Evolutionary conservation across 2,797 vertebrate species (phyloP), one percentile per base, ranked within the genome.

Genomic region (Avahi laniger): DNA sequence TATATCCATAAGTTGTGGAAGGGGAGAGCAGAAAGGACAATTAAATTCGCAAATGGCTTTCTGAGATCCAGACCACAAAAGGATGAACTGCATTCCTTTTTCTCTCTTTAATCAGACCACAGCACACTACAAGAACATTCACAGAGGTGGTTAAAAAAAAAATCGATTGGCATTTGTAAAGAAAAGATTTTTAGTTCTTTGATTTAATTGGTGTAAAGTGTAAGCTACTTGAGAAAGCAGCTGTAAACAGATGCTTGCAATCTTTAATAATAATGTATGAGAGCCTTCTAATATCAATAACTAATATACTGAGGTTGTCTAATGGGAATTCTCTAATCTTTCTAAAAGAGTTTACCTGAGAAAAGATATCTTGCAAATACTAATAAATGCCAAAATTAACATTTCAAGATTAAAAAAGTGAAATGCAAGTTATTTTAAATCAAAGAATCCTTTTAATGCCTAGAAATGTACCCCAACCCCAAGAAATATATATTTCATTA

Each of bases 1-100:
- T 86, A n/a, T 91, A 91, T 93, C 82, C 78, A 15, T 82, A 88
- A 18, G 5, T 28, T 92, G 28, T 67, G 91, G 79, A 46, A 76
- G 2, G 15, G 33, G 48, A 83, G 12, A 50, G 33, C 28, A 91
- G 14, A 86, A 87, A 76, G 46, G 15, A 91, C 41, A 18, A 85
- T 79, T 79, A 70, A 22, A 79, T 38, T 90, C 22, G 80, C 14
- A 96, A 85, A 76, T 26, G 33, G 67, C 30, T 89, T 89, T 87
- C 76, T 76, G 13, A 17, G 38, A 70, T 69, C 72, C 28, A 69
- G 18, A 72, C 4, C 13, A 76, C 46, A 72, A 94, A 10, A 48
- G 9, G 5, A 95, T 50, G 81, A 38, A 72, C 4, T 59, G 9
- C 10, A 87, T 75, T 89, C 6, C 20, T 80, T 89, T 89, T 61